Conservation (phyloP, 2,113 vertebrate species). For the Thomomys bottae region DNA sequence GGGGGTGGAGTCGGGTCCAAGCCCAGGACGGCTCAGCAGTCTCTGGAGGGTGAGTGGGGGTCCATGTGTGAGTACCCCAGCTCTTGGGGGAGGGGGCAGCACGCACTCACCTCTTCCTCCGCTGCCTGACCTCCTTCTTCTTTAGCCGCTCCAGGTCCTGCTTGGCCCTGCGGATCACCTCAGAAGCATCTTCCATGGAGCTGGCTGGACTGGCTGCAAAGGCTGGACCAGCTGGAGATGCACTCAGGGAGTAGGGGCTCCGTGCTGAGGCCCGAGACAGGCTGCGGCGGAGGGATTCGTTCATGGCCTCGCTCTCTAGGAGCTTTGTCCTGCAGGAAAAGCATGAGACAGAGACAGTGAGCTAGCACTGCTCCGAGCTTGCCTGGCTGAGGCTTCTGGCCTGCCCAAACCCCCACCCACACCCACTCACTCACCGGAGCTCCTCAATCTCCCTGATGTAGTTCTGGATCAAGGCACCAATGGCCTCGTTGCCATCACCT, state of each 20-base stretch:
- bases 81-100: rapidly evolving
- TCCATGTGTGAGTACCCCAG: not conserved
- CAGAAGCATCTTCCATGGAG: conserved; percentile 92
- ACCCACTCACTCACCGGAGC: conserved; percentile 87
- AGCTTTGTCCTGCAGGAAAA: conserved; percentile 90
- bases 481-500: conserved; percentile 96
- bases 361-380: rapidly evolving
- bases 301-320: conserved; percentile 97
- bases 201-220: conserved; percentile 82
- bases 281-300: conserved; percentile 93
- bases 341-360: rapidly evolving
- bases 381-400: rapidly evolving
- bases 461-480: conserved; percentile 94
- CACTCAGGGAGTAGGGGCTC: conserved; percentile 83
- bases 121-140: conserved; percentile 93
- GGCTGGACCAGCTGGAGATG: conserved; percentile 73
- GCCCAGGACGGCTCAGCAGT: not conserved
- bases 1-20: not conserved
- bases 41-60: not conserved
- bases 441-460: conserved; percentile 98
- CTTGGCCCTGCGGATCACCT: conserved; percentile 93
- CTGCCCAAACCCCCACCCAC: conserved; percentile 64
- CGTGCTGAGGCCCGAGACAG: conserved; percentile 88
- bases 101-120: conserved; percentile 89
- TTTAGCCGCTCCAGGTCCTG: conserved; percentile 95